phyloP scores from a whole-genome alignment of 2,888 invertebrate genomes.

The Miltochrista miniata region DNA sequence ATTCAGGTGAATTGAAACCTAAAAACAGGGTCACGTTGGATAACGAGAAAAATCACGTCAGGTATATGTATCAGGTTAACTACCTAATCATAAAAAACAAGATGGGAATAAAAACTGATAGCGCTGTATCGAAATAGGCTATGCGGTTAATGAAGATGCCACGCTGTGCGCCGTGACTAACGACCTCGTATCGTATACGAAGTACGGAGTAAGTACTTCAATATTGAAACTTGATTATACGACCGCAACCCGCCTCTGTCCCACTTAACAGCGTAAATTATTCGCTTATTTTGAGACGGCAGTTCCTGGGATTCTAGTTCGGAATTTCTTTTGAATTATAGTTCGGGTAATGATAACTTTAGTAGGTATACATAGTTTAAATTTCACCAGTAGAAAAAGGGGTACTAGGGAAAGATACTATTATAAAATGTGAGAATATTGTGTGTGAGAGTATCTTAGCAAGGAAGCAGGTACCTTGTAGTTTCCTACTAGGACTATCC shows the following conservation, averaged over 20 bases:
- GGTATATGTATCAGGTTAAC: too few species aligned
- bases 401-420: too few species aligned
- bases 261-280: not conserved
- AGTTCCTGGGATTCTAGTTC: too few species aligned
- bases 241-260: slow-evolving; percentile 3
- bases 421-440: too few species aligned
- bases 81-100: too few species aligned
- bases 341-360: not conserved
- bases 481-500: too few species aligned
- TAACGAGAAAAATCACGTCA: not conserved
- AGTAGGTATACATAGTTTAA: too few species aligned
- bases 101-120: not conserved
- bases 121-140: not conserved
- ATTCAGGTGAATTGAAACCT: too few species aligned
- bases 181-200: not conserved
- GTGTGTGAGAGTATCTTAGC: too few species aligned
- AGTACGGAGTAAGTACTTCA: not conserved
- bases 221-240: slow-evolving; percentile 4
- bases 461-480: too few species aligned
- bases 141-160: slow-evolving; percentile 3
- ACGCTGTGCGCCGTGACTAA: not conserved
- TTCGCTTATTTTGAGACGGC: not conserved
- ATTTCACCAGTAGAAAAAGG: too few species aligned
- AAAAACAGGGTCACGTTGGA: too few species aligned
- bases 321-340: not conserved